These are phyloP conservation scores for Prietella phreatophila DNA, from an alignment of 2,113 vertebrate species.

Conservation along the genomic window DNA sequence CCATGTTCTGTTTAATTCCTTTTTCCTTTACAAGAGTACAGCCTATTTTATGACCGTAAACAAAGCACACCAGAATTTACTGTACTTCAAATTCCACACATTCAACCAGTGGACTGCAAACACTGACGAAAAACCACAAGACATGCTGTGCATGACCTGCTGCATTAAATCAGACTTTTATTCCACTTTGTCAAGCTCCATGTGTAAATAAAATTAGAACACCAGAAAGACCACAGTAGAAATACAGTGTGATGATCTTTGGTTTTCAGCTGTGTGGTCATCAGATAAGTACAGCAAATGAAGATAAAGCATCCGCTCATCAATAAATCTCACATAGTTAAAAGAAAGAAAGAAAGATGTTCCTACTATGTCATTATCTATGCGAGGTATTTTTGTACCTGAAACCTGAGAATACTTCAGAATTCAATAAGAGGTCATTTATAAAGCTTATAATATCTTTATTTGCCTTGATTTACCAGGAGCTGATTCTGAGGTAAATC, in stretches of 20 bases:
- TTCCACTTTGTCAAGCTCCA: slow-evolving; percentile 63
- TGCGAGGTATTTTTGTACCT: slow-evolving; percentile 28
- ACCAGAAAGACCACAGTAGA: slow-evolving; percentile 52
- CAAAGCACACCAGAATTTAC: neutral
- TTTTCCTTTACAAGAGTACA: neutral
- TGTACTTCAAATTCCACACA: neutral
- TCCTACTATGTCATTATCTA: slow-evolving; percentile 28
- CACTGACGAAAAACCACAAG: neutral
- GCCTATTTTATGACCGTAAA: neutral
- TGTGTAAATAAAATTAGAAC: slow-evolving; percentile 59
- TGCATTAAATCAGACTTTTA: slow-evolving; percentile 63
- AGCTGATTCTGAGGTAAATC: slow-evolving; percentile 40
- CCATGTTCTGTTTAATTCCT: neutral
- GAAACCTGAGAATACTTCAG: slow-evolving; percentile 44
- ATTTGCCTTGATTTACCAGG: slow-evolving; percentile 14
- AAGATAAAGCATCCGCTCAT: slow-evolving; percentile 28
- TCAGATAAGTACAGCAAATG: slow-evolving; percentile 41
- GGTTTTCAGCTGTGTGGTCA: slow-evolving; percentile 45
- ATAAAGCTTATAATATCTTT: slow-evolving; percentile 22
- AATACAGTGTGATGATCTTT: slow-evolving; percentile 53
- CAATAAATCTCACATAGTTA: slow-evolving; percentile 24
- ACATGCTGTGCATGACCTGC: slow-evolving; percentile 29
- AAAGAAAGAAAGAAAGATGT: neutral
- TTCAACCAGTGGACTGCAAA: neutral
- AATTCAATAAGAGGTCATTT: slow-evolving; percentile 33